A percentile compares a stretch with the other conserved stretches of the same genome.
These are phyloP conservation scores for Crossaster papposus DNA, from an alignment of 53 echinoderm and acorn worm genomes.

Conservation along the genomic window DNA sequence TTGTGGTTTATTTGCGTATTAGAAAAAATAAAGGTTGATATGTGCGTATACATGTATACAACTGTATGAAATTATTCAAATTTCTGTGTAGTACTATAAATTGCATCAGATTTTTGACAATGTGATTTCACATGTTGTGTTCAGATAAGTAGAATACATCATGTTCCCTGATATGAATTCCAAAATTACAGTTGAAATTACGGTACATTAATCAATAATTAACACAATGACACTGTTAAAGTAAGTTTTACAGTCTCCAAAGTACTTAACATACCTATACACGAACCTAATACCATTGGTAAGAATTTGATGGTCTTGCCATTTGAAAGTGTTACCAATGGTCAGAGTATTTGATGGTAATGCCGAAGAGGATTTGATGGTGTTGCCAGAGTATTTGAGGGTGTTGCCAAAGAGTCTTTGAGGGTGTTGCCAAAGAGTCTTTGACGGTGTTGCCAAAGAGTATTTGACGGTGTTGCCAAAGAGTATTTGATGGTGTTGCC, in stretches of 20 bases:
- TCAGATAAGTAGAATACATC: background rate
- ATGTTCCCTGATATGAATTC: background rate
- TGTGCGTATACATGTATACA: no score
- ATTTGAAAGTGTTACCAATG: background rate
- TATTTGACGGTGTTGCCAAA: background rate
- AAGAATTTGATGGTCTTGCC: background rate
- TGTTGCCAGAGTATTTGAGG: slow-evolving; percentile 5
- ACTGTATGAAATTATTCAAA: no score
- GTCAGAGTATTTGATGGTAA: background rate
- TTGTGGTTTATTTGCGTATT: no score
- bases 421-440: background rate
- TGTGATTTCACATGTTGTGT: background rate
- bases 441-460: background rate
- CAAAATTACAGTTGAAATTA: background rate
- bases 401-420: background rate
- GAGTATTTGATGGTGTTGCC: slow-evolving; percentile 8
- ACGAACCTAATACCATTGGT: no score
- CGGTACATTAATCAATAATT: background rate
- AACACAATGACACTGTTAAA: background rate
- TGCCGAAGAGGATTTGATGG: background rate
- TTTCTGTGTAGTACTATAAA: background rate
- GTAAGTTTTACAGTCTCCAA: background rate
- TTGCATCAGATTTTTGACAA: background rate
- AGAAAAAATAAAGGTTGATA: no score
- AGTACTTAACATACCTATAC: no score